These are phyloP conservation scores for Monoplex corrugatus DNA, from an alignment of 2,888 invertebrate species.

Conservation along the genomic window DNA sequence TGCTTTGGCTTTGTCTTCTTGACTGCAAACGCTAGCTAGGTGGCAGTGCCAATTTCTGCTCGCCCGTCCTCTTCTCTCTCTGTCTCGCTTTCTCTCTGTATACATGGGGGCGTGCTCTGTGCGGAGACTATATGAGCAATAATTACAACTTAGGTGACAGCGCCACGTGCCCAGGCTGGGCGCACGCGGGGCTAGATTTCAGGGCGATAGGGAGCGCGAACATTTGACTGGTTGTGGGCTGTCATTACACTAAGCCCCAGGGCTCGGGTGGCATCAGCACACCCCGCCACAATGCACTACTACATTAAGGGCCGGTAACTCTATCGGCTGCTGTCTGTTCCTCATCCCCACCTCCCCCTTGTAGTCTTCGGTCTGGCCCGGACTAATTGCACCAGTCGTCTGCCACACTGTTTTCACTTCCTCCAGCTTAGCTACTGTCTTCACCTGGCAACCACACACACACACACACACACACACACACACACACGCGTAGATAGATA, in stretches of 20 bases:
- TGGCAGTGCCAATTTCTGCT: too few relatives aligned
- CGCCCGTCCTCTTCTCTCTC: neutral
- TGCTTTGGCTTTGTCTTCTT: too few relatives aligned
- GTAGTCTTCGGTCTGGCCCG: neutral
- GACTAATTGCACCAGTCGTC: neutral
- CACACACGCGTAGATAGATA: neutral
- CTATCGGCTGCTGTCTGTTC: slow-evolving; percentile 28
- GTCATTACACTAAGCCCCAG: slow-evolving; percentile 47
- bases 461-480: neutral
- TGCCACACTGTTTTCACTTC: neutral
- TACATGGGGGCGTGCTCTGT: slow-evolving; percentile 9
- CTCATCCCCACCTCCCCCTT: slow-evolving; percentile 12
- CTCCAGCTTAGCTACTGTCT: neutral
- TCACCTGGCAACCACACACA: neutral
- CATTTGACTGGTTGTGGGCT: slow-evolving; percentile 3
- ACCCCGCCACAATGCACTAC: slow-evolving; percentile 21
- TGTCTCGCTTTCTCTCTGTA: too few relatives aligned
- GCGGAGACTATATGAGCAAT: slow-evolving; percentile 45
- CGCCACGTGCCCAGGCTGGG: slow-evolving; percentile 41
- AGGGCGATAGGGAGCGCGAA: slow-evolving; percentile 44
- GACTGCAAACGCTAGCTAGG: too few relatives aligned
- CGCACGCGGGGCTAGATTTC: slow-evolving; percentile 49
- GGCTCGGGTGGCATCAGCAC: slow-evolving; percentile 13
- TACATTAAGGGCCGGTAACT: slow-evolving; percentile 40
- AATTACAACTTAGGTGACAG: slow-evolving; percentile 47